Conservation (phyloP, 1,140 invertebrate genomes). For the Vollenhovia emeryi region DNA sequence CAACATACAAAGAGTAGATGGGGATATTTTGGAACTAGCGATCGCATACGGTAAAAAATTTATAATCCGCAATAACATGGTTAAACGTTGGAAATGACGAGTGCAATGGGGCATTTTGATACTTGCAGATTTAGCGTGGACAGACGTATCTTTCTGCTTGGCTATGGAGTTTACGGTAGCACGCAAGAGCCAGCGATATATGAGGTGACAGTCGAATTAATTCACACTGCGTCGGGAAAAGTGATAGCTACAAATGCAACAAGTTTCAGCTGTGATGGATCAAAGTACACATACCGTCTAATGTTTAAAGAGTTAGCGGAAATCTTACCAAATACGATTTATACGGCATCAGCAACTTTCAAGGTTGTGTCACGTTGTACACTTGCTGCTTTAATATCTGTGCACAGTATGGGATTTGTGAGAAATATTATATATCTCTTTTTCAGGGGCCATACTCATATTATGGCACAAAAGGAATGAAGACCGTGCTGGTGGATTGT, state of each 20-base stretch:
- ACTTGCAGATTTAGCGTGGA: slow-evolving; percentile 92
- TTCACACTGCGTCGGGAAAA: slow-evolving; percentile 91
- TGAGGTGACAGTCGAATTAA: slow-evolving; percentile 92
- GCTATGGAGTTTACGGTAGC: slow-evolving; percentile 95
- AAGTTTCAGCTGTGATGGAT: slow-evolving; percentile 93
- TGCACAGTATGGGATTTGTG: too few species aligned
- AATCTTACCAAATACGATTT: slow-evolving; percentile 92
- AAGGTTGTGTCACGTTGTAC: slow-evolving; percentile 86
- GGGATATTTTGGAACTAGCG: slow-evolving; percentile 95
- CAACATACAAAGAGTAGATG: slow-evolving; percentile 93
- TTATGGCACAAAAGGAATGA: slow-evolving; percentile 93
- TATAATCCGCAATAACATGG: not conserved
- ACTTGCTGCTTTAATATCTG: too few species aligned
- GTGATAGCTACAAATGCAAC: slow-evolving; percentile 92
- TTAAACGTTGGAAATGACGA: not conserved
- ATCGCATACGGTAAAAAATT: slow-evolving; percentile 90
- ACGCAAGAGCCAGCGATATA: slow-evolving; percentile 94
- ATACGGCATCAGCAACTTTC: slow-evolving; percentile 93
- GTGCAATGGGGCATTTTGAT: slow-evolving; percentile 40
- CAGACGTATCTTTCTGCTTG: slow-evolving; percentile 93
- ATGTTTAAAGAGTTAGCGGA: slow-evolving; percentile 96
- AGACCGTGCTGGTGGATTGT: slow-evolving; percentile 92
- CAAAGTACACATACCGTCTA: slow-evolving; percentile 93
- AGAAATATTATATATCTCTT: slow-evolving; percentile 72
- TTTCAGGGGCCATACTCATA: slow-evolving; percentile 94